Base-by-base conservation (phyloP, 1,140 invertebrate genomes). In the Magallana ariakensis region DNA sequence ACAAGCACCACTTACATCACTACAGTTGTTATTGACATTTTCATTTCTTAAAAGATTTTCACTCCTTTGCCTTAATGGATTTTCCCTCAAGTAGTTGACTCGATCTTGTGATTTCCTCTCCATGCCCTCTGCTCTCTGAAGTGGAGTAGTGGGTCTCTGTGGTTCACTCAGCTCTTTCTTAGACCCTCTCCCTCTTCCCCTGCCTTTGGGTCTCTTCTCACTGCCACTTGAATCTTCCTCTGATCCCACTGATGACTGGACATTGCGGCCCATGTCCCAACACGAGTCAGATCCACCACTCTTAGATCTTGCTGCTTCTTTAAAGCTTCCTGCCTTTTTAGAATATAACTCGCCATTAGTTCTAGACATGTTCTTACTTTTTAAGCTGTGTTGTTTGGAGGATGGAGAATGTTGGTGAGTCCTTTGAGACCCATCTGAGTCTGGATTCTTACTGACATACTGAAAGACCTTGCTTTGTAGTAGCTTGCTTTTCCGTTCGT, bases 1-100 rank as follows among this genome's bases (percentile, higher is more conserved):
- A 26, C 9, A 33, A 26, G 66, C 66, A 33, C 22, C 66, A 75
- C 9, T 75, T 13, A 26, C 66, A 26, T 75, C 33, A 75, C 33
- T 26, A 26, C 66, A 75, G 33, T 75, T 75, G 22, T 19, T 26
- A 75, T 75, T 75, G 11, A 26, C 7, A 75, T 75, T 75, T 75
- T 75, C 66, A 33, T 75, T 26, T 33, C 66, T 26, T 26, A 75
- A 26, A 11, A 19, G 66, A 75, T 75, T 75, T 2, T 26, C 66
- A 26, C 66, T 75, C 11, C 33, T 75, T 22, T 75, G 66, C 33
- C 33, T 46, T 46, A 46, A 46, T 46, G 33, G 33, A 46, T 46
- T 46, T 46, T 46, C 33, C 33, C 33, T 46, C 1, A 46, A 5
- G 5, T 19, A 22, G 3, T 13, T 26, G 15, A 26, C 26, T 10